Evolutionary conservation across 2,797 vertebrate species (phyloP), one percentile per base, ranked within the genome.

Genomic region (Sylvilagus floridanus): DNA sequence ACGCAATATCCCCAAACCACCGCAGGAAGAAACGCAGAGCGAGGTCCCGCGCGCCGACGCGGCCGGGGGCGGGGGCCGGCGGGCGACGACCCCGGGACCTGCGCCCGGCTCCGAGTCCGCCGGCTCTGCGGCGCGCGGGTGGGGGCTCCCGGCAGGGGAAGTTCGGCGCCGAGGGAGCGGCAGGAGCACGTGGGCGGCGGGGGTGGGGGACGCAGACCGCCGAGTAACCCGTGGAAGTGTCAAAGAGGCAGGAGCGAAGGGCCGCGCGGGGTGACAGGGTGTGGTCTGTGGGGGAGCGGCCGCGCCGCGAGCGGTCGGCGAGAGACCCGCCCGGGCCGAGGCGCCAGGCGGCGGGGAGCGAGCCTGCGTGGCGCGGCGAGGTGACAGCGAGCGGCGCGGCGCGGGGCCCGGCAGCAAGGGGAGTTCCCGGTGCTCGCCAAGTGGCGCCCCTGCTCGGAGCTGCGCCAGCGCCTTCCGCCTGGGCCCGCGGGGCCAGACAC

Each of bases 211-310:
- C 86, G 96, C 92, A 79, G 88, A 82, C 94, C 47, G 93, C 26
- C 65, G 95, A 96, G 96, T 91, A 83, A 50, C 95, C 88, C n/a
- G 96, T 95, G 96, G 57, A 97, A 97, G 95, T 96, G 97, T 95
- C 94, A 94, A 81, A 57, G 96, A 88, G 94, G 90, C 79, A 86
- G 90, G 92, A 69, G 92, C 28, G 84, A 28, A 95, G 92, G 94
- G 90, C 93, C 87, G 95, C 85, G 42, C 0, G 94, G 92, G 97
- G 97, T 90, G 96, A 95, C 94, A 91, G 96, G 96, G 97, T 96
- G 96, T 96, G 97, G 97, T 93, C 96, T 92, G 91, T 2, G 63
- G 69, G 85, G 79, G 81, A 73, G 90, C 88, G 0, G 90, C 62
- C 42, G 83, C 37, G 71, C 85, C 3, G 62, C 6, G 42, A n/a